Conservation (phyloP, 2,888 invertebrate species). For the Dendrolimus pini region DNA sequence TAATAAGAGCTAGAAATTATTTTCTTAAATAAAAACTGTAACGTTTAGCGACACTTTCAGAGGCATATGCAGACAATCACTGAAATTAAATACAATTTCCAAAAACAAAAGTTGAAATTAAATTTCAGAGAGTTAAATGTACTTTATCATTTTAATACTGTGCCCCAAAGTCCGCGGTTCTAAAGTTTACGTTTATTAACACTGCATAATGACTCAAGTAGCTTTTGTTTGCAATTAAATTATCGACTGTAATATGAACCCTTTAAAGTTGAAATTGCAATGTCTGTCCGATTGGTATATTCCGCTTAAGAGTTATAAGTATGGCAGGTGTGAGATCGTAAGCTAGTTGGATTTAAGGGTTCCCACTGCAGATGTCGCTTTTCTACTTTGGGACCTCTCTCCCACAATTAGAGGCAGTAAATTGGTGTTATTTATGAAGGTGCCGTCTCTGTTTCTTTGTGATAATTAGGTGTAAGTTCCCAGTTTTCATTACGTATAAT, state of each 20-base stretch:
- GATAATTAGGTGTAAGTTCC: conserved; percentile 4
- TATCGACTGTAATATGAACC: conserved; percentile 7
- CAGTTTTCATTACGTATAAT: neutral
- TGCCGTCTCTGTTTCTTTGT: conserved; percentile 4
- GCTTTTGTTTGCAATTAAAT: neutral
- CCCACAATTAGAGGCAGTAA: conserved; percentile 22
- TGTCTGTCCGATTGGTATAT: conserved; percentile 5
- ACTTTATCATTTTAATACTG: neutral
- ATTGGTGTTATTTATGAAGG: conserved; percentile 24
- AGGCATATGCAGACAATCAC: no score
- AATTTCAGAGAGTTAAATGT: neutral
- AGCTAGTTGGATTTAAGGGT: conserved; percentile 38
- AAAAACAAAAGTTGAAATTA: neutral
- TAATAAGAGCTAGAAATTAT: no score
- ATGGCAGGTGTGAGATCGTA: conserved; percentile 26
- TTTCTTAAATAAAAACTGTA: no score
- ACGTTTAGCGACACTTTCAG: no score
- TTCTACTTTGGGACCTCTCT: conserved; percentile 23
- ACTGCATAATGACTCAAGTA: neutral
- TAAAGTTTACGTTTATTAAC: neutral
- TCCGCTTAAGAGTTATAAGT: conserved; percentile 2
- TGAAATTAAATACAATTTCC: neutral
- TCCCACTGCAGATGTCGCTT: conserved; percentile 38
- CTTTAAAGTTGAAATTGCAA: conserved; percentile 9
- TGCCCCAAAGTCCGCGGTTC: neutral